Conservation (phyloP, 2,888 invertebrate species). For the Matsumyia berberina region DNA sequence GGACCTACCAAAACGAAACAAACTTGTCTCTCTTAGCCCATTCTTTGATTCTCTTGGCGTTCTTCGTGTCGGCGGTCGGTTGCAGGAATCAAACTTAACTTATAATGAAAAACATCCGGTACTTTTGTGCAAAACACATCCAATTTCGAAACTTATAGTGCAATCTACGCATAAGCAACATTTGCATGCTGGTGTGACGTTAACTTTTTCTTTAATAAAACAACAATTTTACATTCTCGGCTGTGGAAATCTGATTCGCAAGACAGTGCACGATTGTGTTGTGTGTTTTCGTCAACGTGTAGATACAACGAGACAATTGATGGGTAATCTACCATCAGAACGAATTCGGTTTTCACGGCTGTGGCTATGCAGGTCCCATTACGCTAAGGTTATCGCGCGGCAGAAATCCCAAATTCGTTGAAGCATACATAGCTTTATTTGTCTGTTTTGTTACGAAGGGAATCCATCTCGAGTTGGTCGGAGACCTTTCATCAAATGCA, state of each 20-base stretch:
- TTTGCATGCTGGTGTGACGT: not conserved
- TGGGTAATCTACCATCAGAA: constrained; percentile 1
- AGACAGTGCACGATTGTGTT: not conserved
- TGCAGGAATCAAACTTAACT: constrained; percentile 9
- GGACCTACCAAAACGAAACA: not conserved
- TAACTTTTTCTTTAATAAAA: not conserved
- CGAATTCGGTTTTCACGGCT: constrained; percentile 7
- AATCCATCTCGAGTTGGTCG: constrained; percentile 47
- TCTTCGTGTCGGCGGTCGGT: constrained; percentile 37
- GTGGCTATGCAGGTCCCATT: constrained; percentile 6
- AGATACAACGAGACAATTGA: not conserved
- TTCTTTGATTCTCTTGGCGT: constrained; percentile 19
- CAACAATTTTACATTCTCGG: constrained; percentile 8
- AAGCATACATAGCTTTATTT: no score
- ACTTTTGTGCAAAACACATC: not conserved
- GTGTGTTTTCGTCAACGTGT: not conserved
- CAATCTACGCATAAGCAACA: not conserved
- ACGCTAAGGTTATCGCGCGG: not conserved
- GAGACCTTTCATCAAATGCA: constrained; percentile 25
- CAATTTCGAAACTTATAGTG: not conserved
- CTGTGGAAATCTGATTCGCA: constrained; percentile 31
- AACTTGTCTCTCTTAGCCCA: not conserved
- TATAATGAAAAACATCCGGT: not conserved
- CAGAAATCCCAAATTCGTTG: not conserved
- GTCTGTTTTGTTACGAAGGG: constrained; percentile 36